Percentiles rank a stretch among this genome's conserved stretches.
phyloP scores from a whole-genome alignment of 2,888 invertebrate genomes.

The Pollenia labialis region DNA sequence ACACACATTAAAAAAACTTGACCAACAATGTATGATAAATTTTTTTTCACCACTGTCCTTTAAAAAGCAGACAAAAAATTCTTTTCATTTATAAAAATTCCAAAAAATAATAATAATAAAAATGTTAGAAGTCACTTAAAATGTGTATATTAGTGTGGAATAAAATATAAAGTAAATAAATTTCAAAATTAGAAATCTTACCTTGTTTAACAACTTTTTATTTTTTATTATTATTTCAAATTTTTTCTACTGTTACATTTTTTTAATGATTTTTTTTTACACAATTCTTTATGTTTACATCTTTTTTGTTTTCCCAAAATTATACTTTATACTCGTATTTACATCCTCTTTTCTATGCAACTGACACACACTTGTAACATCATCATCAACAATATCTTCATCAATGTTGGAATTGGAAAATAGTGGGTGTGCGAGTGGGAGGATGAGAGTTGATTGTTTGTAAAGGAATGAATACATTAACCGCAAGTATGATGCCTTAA shows the following conservation, averaged over 20 bases:
- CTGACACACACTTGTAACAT: not conserved
- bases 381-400: slow-evolving; percentile 11
- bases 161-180: slow-evolving; percentile 48
- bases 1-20: no score
- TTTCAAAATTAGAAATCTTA: slow-evolving; percentile 78
- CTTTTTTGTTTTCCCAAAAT: slow-evolving; percentile 3
- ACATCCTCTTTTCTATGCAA: slow-evolving; percentile 43
- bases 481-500: slow-evolving; percentile 49
- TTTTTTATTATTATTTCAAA: slow-evolving; percentile 41
- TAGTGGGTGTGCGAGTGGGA: slow-evolving; percentile 16
- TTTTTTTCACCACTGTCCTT: not conserved
- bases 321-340: slow-evolving; percentile 30
- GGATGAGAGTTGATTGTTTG: slow-evolving; percentile 26
- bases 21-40: not conserved
- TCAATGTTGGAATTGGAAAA: not conserved
- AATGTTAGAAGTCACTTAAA: not conserved
- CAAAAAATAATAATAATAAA: not conserved
- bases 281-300: not conserved
- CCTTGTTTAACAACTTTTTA: slow-evolving; percentile 74
- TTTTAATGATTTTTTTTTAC: not conserved
- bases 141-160: no score
- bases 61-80: not conserved
- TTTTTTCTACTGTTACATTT: slow-evolving; percentile 24
- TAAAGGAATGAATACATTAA: slow-evolving; percentile 53
- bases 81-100: not conserved